Evolutionary conservation across 2,888 invertebrate genomes (phyloP), one percentile per base, ranked within the genome.

Genomic region (Seira sanloemensis): DNA sequence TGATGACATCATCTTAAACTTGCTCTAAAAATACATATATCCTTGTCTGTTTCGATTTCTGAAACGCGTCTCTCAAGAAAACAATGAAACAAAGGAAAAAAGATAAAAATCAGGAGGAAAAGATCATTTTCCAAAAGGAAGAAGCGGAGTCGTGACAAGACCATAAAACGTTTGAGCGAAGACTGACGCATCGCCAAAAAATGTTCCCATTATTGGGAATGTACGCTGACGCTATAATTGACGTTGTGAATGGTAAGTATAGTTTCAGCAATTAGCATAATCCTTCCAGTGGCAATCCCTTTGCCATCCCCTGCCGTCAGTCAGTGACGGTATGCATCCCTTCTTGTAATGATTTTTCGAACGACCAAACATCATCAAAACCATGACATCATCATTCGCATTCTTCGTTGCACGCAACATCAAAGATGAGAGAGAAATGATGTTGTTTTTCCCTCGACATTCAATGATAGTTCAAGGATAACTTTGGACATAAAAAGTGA

Each of bases 241-340:
- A 19, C n/a, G 54, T 54, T 19, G 62, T 72, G 62, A 74, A 74
- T 74, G 74, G 27, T n/a, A n/a, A n/a, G n/a, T n/a, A 62, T 74
- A 74, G 74, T 62, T n/a, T 75, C 21, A 37, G 23, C 75, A 75
- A 75, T 75, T 75, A 75, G 21, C 46, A 65, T 65, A 37, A 75
- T 75, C 46, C 21, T 73, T 73, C 73, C 73, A 75, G 65, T 66
- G 75, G 75, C 75, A 75, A 37, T 62, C 75, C 66, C 66, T 66
- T 21, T 21, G 62, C 16, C 75, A 66, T 25, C 66, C 75, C 75
- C 24, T 75, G 75, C 75, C 75, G 65, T 75, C 75, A 25, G 26
- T 74, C 74, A 62, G n/a, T 37, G 58, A 19, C 58, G 12, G n/a
- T 16, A 62, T 21, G n/a, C 16, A 9, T 58, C 58, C n/a, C 58